Percentiles rank a stretch among this genome's conserved stretches.
These are phyloP conservation scores for Eubasilissa regina DNA, from an alignment of 1,140 invertebrate genomes.

Conservation along the genomic window DNA sequence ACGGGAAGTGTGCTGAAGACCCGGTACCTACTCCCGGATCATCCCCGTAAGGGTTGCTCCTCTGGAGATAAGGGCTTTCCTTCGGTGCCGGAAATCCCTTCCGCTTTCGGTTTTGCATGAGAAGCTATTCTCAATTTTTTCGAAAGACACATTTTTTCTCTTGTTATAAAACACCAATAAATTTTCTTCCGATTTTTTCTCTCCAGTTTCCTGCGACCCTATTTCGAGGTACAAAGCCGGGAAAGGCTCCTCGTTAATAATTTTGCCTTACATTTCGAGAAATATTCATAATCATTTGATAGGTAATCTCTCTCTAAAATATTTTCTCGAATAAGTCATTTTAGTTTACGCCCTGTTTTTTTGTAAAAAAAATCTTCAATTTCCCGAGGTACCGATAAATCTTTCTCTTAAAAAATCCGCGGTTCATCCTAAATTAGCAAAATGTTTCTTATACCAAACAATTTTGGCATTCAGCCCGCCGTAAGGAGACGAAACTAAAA, in stretches of 20 bases:
- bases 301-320: no score
- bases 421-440: not conserved
- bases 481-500: constrained; percentile 29
- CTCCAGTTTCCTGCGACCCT: not conserved
- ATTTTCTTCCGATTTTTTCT: constrained; percentile 21
- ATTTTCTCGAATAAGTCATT: no score
- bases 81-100: constrained; percentile 41
- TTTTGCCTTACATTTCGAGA: no score
- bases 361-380: not conserved
- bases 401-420: not conserved
- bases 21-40: not conserved
- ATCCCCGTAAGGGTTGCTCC: constrained; percentile 21
- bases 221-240: no score
- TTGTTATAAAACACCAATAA: constrained; percentile 20
- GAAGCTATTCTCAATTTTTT: constrained; percentile 27
- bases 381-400: constrained; percentile 2
- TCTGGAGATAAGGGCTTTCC: constrained; percentile 41
- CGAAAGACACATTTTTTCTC: not conserved
- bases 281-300: no score
- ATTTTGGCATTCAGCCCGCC: constrained; percentile 26
- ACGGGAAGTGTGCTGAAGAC: not conserved
- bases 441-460: not conserved
- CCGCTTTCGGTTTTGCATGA: constrained; percentile 33
- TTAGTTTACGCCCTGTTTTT: no score
- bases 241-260: no score